Conservation (phyloP, 2,888 invertebrate genomes). For the Nomada flava region DNA sequence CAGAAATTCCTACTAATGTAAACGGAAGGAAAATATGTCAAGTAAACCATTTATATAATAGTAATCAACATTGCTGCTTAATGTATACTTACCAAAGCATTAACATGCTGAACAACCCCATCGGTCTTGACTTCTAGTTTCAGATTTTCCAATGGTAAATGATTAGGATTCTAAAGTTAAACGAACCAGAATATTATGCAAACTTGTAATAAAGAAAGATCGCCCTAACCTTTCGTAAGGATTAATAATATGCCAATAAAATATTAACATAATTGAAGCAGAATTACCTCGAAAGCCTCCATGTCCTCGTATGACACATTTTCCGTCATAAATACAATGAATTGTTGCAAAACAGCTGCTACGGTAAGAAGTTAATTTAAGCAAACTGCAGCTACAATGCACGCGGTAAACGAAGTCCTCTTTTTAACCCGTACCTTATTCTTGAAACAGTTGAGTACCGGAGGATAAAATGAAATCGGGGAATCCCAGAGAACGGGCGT, state of each 20-base stretch:
- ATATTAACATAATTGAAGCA: constrained; percentile 20
- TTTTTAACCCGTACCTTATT: constrained; percentile 18
- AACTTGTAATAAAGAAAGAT: constrained; percentile 18
- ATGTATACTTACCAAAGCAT: constrained; percentile 87
- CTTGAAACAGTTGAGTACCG: background rate
- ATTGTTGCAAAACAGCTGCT: constrained; percentile 3
- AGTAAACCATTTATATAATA: background rate
- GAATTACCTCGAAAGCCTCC: constrained; percentile 67
- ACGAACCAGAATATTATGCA: constrained; percentile 6
- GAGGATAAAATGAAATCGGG: background rate
- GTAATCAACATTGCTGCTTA: background rate
- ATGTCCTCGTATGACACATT: constrained; percentile 59
- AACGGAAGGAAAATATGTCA: background rate
- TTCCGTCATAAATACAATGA: constrained; percentile 62
- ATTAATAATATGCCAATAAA: background rate
- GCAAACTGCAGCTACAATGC: constrained; percentile 9
- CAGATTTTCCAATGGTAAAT: constrained; percentile 81
- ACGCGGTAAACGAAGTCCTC: constrained; percentile 5
- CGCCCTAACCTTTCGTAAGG: constrained; percentile 20
- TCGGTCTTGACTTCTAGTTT: constrained; percentile 84
- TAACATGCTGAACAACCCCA: constrained; percentile 86
- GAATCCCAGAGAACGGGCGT: background rate
- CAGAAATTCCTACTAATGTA: background rate
- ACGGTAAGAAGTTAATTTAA: background rate
- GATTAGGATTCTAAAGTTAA: constrained; percentile 76